phyloP scores from a whole-genome alignment of 2,888 invertebrate genomes.

The Leptura quadrifasciata region DNA sequence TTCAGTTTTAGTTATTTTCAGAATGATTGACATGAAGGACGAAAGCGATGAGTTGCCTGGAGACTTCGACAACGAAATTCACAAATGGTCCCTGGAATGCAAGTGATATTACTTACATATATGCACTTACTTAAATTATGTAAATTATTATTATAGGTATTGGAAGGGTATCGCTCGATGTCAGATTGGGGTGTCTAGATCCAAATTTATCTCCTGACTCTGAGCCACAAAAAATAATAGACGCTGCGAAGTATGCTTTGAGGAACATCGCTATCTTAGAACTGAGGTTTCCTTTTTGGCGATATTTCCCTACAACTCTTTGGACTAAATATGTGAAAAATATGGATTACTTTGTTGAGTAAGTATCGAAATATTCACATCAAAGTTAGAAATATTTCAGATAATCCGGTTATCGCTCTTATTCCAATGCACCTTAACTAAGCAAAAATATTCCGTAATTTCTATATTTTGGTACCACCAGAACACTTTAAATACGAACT shows the following conservation, averaged over 20 bases:
- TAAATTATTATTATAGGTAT: constrained; percentile 74
- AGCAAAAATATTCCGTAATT: no score
- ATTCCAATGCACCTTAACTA: no score
- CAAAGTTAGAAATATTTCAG: no score
- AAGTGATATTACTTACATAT: constrained; percentile 69
- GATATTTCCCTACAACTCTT: constrained; percentile 79
- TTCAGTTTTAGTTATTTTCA: constrained; percentile 66
- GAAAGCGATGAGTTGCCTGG: constrained; percentile 78
- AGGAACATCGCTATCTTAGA: constrained; percentile 80
- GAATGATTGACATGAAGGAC: constrained; percentile 77
- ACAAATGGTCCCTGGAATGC: constrained; percentile 90
- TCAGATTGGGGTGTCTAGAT: constrained; percentile 80
- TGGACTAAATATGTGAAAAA: constrained; percentile 80
- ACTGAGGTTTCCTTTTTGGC: constrained; percentile 82
- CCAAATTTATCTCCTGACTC: constrained; percentile 74
- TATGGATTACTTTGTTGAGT: constrained; percentile 83
- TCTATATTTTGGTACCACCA: no score
- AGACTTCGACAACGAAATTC: constrained; percentile 83
- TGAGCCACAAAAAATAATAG: constrained; percentile 78
- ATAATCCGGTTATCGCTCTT: no score
- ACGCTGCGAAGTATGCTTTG: constrained; percentile 82
- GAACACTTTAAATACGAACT: no score
- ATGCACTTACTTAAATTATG: neutral
- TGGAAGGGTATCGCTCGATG: constrained; percentile 81
- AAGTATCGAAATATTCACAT: constrained; percentile 52